These are phyloP conservation scores for Cyclina sinensis DNA, from an alignment of 1,140 invertebrate species.

Conservation along the genomic window DNA sequence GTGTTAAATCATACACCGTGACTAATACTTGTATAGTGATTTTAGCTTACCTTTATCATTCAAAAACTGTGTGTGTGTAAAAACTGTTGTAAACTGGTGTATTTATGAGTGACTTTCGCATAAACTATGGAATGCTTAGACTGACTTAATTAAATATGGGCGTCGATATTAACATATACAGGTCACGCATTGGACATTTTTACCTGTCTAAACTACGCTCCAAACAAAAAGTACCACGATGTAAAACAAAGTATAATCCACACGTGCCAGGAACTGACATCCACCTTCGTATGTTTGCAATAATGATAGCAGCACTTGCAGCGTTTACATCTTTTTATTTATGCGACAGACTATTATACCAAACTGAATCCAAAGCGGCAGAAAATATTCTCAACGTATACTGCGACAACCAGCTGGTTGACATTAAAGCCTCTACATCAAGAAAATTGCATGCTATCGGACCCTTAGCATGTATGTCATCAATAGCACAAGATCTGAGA, in stretches of 20 bases:
- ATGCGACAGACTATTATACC: neutral
- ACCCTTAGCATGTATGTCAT: neutral
- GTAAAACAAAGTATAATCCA: neutral
- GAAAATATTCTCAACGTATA: neutral
- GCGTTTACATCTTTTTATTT: neutral
- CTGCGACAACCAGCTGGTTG: neutral
- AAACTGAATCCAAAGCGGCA: neutral
- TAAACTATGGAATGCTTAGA: neutral
- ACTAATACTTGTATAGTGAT: too few relatives aligned
- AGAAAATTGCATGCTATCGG: slow-evolving; percentile 6
- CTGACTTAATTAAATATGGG: slow-evolving; percentile 17
- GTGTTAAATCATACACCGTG: too few relatives aligned
- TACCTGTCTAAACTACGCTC: slow-evolving; percentile 1
- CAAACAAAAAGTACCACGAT: neutral
- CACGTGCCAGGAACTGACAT: neutral
- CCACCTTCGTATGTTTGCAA: neutral
- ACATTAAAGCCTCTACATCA: neutral
- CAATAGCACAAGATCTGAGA: neutral
- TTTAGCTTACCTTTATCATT: too few relatives aligned
- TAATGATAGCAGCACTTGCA: neutral
- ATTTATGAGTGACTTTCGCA: too few relatives aligned
- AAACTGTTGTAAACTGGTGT: too few relatives aligned
- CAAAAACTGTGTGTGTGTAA: too few relatives aligned
- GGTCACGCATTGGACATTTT: neutral
- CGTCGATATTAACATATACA: neutral